Evolutionary conservation across 2,797 vertebrate genomes (phyloP).

Genomic region (Enteromius unitaeniatus): DNA sequence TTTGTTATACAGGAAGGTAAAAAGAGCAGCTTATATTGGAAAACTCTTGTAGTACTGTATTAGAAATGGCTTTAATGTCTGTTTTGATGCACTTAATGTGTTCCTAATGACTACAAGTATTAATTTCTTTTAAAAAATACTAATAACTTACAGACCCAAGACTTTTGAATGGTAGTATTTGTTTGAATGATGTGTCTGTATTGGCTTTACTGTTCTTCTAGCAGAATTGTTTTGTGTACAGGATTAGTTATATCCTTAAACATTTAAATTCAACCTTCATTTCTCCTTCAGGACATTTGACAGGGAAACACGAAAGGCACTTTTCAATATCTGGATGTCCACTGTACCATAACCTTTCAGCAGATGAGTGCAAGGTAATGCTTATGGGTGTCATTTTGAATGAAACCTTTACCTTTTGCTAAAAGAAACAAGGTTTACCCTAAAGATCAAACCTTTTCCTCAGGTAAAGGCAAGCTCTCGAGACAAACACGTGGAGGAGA

Average conservation of each 20-base stretch:
- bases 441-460: background rate
- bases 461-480: slow-evolving; percentile 92
- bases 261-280: background rate
- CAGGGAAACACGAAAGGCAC: slow-evolving; percentile 95
- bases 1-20: background rate
- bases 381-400: background rate
- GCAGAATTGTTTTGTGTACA: background rate
- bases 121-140: background rate
- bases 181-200: background rate
- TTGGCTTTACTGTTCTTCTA: background rate
- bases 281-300: slow-evolving; percentile 85
- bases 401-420: background rate
- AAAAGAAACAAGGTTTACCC: background rate
- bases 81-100: slow-evolving; percentile 6
- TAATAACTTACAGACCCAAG: background rate
- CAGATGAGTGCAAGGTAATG: slow-evolving; percentile 95
- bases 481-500: slow-evolving; percentile 93
- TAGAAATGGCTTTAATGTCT: background rate
- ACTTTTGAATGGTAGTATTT: slow-evolving; percentile 17
- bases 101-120: background rate
- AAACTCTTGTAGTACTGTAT: background rate
- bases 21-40: background rate
- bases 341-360: slow-evolving; percentile 95
- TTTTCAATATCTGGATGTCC: slow-evolving; percentile 98
- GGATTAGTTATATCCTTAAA: background rate